Evolutionary conservation across 1,140 invertebrate genomes (phyloP).

Genomic region (Sitophilus oryzae): DNA sequence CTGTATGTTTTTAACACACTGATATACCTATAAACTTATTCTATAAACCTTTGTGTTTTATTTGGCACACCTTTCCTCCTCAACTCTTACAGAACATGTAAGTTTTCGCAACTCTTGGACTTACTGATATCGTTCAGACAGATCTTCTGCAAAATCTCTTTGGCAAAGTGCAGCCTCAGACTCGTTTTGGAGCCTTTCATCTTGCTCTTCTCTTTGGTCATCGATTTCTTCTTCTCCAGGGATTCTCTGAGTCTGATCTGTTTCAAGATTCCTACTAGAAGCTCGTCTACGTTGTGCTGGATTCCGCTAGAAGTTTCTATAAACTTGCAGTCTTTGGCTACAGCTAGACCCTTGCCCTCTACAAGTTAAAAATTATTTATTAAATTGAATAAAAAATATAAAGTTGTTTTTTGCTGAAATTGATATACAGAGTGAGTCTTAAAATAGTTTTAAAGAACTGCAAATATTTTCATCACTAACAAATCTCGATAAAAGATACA

Average conservation of each 20-base stretch:
- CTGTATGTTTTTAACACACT: conserved; percentile 4
- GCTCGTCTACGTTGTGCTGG: conserved; percentile 86
- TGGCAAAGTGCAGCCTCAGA: conserved; percentile 65
- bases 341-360: conserved; percentile 83
- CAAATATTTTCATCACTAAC: too few species aligned
- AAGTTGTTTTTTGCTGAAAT: too few species aligned
- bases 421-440: too few species aligned
- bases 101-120: conserved; percentile 86
- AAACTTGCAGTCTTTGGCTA: conserved; percentile 83
- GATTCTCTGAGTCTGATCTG: conserved; percentile 73
- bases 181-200: conserved; percentile 62
- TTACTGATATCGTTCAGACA: conserved; percentile 80
- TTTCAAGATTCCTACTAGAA: conserved; percentile 81
- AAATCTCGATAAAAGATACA: too few species aligned
- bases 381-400: not conserved
- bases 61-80: not conserved
- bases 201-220: conserved; percentile 47
- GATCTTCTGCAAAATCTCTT: conserved; percentile 78
- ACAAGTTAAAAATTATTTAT: conserved; percentile 33
- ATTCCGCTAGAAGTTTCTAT: conserved; percentile 88
- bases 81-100: conserved; percentile 70
- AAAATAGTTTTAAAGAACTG: too few species aligned
- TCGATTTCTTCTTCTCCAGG: conserved; percentile 50
- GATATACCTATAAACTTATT: not conserved
- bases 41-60: not conserved